phyloP scores from a whole-genome alignment of 2,113 vertebrate species.

The Plecotus auritus region DNA sequence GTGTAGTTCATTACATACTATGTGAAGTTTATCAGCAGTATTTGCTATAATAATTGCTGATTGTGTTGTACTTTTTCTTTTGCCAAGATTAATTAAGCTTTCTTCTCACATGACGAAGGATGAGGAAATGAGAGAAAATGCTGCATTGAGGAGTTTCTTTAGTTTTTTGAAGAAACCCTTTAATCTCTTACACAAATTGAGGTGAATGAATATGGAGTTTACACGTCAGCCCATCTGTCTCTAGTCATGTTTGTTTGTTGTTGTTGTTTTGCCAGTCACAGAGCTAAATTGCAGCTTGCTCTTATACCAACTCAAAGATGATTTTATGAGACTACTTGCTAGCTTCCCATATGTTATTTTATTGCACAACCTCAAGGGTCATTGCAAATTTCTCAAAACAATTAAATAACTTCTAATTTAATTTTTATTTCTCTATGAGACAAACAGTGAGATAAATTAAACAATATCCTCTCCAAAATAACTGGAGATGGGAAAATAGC shows the following conservation, averaged over 20 bases:
- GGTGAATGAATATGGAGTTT: background rate
- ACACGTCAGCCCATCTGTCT: background rate
- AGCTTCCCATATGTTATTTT: background rate
- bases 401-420: constrained; percentile 21
- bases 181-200: constrained; percentile 16
- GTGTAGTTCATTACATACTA: background rate
- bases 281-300: constrained; percentile 30
- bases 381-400: constrained; percentile 18
- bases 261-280: background rate
- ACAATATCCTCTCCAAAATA: background rate
- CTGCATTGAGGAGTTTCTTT: background rate
- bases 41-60: background rate
- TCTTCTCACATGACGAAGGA: background rate
- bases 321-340: background rate
- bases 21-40: background rate
- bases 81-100: constrained; percentile 10
- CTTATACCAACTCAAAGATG: constrained; percentile 19
- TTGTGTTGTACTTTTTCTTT: background rate
- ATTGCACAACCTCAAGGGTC: background rate
- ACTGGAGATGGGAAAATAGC: background rate
- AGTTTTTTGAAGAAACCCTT: too few relatives aligned
- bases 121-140: constrained; percentile 22
- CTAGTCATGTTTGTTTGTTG: background rate
- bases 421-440: constrained; percentile 4
- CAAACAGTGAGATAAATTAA: background rate